Evolutionary conservation across 1,140 invertebrate genomes (phyloP), one percentile per base, ranked within the genome.

Genomic region (Bombus waltoni): DNA sequence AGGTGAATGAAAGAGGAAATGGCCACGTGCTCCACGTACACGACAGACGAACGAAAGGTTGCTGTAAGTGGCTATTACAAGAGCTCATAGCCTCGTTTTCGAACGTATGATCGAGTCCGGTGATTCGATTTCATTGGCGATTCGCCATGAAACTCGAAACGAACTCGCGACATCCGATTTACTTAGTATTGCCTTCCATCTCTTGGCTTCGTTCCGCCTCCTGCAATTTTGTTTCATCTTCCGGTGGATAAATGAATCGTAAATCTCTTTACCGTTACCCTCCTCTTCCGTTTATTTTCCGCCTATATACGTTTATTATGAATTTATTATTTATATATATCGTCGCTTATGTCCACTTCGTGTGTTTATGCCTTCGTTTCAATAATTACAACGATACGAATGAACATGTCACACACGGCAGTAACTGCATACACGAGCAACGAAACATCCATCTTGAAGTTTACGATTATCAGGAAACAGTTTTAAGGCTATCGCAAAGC

Each of bases 51-150:
- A 77, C 44, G 57, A 85, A 59, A 57, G 44, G 44, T 75, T 38
- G 40, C 10, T 10, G 68, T 81, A 68, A 85, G 83, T 85, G 75
- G 40, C 78, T 38, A 81, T 85, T 85, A 85, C 47, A 22, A 79
- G 70, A 66, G 44, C 32, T 35, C 28, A 70, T 84, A 42, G 35
- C 53, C 70, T 47, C 38, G 66, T 74, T 44, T 47, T 66, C 44
- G 78, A 75, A 73, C 84, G 79, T 86, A 82, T 81, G 79, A 86
- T 86, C 79, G 70, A 82, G 71, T n/a, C 79, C 32, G 32, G 35
- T 74, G 83, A 81, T 85, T 73, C 68, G 79, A 81, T 86, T 86
- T 66, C 62, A 71, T 75, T 86, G 84, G 84, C 84, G 47, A 74
- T 47, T 57, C 72, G 79, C 84, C 84, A 86, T 85, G 76, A 73